Evolutionary conservation across 2,113 vertebrate genomes (phyloP).

Genomic region (Trachemys scripta): DNA sequence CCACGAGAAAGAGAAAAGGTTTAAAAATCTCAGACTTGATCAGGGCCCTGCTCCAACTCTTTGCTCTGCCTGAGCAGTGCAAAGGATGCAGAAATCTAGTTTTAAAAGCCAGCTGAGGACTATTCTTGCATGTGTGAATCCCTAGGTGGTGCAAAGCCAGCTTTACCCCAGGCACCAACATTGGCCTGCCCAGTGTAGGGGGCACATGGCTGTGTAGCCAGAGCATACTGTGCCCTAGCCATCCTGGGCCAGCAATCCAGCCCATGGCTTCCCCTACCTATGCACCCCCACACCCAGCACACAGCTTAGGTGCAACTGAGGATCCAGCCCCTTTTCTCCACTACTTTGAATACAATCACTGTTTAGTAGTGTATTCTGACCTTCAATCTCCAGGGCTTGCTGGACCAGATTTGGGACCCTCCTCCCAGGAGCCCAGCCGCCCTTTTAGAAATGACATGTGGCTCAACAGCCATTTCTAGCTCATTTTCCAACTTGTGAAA

Average conservation of each 20-base stretch:
- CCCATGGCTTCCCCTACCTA: accelerated
- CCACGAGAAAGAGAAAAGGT: background rate
- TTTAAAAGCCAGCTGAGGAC: background rate
- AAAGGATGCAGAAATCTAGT: background rate
- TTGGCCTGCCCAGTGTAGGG: background rate
- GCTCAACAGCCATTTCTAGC: background rate
- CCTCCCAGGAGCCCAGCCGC: background rate
- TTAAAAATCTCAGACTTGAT: background rate
- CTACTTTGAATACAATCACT: background rate
- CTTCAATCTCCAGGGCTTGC: background rate
- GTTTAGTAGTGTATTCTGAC: background rate
- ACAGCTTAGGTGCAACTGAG: background rate
- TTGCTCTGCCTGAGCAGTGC: background rate
- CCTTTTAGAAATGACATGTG: background rate
- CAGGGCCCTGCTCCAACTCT: background rate
- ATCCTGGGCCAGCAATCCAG: background rate
- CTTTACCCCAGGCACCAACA: background rate
- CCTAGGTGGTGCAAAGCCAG: background rate
- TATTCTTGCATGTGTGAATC: background rate
- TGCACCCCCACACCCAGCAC: background rate
- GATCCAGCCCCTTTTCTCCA: background rate
- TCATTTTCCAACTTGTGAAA: background rate
- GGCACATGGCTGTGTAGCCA: accelerated
- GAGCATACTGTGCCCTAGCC: accelerated
- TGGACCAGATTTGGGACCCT: background rate